These are phyloP conservation scores for Naso thynnoides DNA, from an alignment of 2,797 vertebrate genomes.

Conservation along the genomic window DNA sequence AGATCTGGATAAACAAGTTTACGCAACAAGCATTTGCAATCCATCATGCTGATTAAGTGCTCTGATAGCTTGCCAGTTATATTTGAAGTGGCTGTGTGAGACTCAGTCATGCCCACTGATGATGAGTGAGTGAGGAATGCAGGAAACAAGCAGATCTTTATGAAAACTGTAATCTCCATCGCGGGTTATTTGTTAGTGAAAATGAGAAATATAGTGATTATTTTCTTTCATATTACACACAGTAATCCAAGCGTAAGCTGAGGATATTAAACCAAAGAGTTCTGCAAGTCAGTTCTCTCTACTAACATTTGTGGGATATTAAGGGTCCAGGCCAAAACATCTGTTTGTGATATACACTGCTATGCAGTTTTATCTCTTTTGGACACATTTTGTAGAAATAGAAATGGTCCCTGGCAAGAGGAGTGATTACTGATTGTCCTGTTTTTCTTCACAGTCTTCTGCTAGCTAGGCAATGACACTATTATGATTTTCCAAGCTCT, in stretches of 20 bases:
- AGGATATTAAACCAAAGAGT: slow-evolving; percentile 32
- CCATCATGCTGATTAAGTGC: slow-evolving; percentile 45
- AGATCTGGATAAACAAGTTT: slow-evolving; percentile 54
- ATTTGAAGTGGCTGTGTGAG: slow-evolving; percentile 46
- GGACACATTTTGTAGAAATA: slow-evolving; percentile 52
- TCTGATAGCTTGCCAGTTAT: slow-evolving; percentile 62
- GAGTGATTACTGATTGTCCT: slow-evolving; percentile 37
- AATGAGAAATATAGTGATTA: not conserved
- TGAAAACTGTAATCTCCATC: slow-evolving; percentile 1
- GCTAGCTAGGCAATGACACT: not conserved
- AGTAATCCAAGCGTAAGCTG: slow-evolving; percentile 14
- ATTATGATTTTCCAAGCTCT: slow-evolving; percentile 13
- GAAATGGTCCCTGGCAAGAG: slow-evolving; percentile 46
- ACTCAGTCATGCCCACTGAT: slow-evolving; percentile 37
- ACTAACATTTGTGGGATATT: slow-evolving; percentile 54
- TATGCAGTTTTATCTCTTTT: slow-evolving; percentile 70
- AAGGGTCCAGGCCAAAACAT: slow-evolving; percentile 61
- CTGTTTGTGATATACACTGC: slow-evolving; percentile 76
- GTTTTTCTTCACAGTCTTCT: slow-evolving; percentile 30
- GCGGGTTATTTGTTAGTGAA: not conserved
- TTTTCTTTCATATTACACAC: not conserved
- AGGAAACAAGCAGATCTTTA: slow-evolving; percentile 24
- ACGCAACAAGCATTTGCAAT: slow-evolving; percentile 66
- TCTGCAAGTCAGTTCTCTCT: slow-evolving; percentile 13
- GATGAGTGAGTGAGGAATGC: slow-evolving; percentile 39